A percentile compares a stretch with the other conserved stretches of the same genome.
Evolutionary conservation across 92 coral and sea anemone species (phyloP).

Genomic region (Palythoa heliodiscus): DNA sequence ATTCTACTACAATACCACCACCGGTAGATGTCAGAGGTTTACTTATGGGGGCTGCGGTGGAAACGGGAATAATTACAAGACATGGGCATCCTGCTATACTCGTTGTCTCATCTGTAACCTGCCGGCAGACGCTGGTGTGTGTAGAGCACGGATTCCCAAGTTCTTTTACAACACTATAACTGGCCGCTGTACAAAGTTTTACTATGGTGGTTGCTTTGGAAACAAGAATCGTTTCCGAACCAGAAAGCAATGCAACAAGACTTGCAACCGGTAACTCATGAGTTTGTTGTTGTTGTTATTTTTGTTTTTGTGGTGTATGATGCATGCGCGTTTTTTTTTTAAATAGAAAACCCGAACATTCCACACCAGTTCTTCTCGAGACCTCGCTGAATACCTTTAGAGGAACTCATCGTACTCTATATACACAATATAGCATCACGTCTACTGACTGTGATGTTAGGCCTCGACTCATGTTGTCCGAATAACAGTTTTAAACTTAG

Average conservation of each 20-base stretch:
- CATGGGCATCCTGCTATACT: background rate
- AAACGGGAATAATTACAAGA: background rate
- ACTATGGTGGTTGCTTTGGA: conserved; percentile 12
- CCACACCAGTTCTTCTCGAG: no score
- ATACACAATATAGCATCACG: no score
- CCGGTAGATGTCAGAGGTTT: background rate
- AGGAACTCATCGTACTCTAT: no score
- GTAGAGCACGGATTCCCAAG: background rate
- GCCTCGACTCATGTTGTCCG: no score
- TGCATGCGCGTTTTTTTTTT: no score
- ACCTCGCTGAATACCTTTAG: no score
- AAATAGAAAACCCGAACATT: no score
- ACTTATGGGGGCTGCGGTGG: conserved; percentile 14
- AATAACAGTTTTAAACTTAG: no score
- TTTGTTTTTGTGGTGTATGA: no score
- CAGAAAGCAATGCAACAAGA: background rate
- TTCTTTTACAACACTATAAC: background rate
- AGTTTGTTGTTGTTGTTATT: background rate
- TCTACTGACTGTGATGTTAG: no score
- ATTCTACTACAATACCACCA: background rate
- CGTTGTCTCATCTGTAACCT: background rate
- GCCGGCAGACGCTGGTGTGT: background rate
- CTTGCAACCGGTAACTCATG: background rate
- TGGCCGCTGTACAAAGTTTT: conserved; percentile 12
- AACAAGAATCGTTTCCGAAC: background rate